Evolutionary conservation across 1,140 invertebrate species (phyloP).

Genomic region (Drosophila pandora): DNA sequence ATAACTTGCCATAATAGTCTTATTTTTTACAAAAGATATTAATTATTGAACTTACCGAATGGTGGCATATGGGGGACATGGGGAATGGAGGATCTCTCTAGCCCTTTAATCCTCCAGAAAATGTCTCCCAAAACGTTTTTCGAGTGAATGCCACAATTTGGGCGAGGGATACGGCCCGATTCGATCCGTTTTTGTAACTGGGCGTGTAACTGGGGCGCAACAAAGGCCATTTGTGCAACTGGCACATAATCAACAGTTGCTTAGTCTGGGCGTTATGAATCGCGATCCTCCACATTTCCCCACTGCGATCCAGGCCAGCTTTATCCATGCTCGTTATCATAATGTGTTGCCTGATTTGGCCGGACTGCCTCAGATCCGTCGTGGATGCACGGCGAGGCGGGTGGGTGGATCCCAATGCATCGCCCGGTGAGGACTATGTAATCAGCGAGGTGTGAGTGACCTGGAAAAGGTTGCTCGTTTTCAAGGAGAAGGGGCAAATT

Average conservation of each 20-base stretch:
- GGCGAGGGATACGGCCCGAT: constrained; percentile 18
- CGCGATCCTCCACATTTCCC: constrained; percentile 28
- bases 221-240: constrained; percentile 72
- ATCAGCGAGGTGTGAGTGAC: constrained; percentile 72
- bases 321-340: constrained; percentile 78
- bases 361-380: constrained; percentile 26
- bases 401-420: constrained; percentile 42
- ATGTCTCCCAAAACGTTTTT: background rate
- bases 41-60: no score
- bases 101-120: background rate
- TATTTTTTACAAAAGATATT: background rate
- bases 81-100: no score
- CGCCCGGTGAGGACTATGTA: constrained; percentile 36
- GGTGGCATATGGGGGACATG: no score
- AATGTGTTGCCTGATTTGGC: constrained; percentile 69
- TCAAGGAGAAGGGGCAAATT: constrained; percentile 21
- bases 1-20: background rate
- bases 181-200: constrained; percentile 33
- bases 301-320: constrained; percentile 44
- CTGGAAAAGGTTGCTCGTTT: constrained; percentile 43
- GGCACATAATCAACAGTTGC: constrained; percentile 81
- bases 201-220: constrained; percentile 76
- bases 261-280: constrained; percentile 60
- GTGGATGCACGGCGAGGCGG: constrained; percentile 6
- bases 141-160: constrained; percentile 13